Evolutionary conservation across 2,113 vertebrate genomes (phyloP).

Genomic region (Lepus europaeus): DNA sequence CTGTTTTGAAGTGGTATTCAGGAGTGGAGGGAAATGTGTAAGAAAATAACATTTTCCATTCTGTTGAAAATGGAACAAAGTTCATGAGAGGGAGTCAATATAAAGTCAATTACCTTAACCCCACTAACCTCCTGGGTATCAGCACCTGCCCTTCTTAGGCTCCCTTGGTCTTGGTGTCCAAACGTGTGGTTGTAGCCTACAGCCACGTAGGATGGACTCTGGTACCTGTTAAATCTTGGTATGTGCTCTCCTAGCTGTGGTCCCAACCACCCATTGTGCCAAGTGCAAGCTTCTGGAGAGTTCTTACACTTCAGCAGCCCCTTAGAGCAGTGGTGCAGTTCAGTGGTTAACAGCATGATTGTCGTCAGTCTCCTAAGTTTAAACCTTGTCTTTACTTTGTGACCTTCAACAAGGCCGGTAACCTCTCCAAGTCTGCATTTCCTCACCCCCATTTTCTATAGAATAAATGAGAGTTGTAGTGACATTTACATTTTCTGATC

Average conservation of each 20-base stretch:
- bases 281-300: neutral
- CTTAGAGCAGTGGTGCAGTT: neutral
- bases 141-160: neutral
- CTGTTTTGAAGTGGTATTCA: conserved; percentile 17
- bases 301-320: neutral
- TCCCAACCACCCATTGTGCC: neutral
- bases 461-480: conserved; percentile 36
- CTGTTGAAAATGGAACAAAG: neutral
- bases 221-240: neutral
- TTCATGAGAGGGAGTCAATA: neutral
- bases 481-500: conserved; percentile 52
- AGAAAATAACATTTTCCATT: conserved; percentile 44
- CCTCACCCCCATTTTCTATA: conserved; percentile 6
- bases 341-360: neutral
- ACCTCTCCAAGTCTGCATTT: neutral
- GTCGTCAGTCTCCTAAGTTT: neutral
- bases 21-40: neutral
- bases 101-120: neutral
- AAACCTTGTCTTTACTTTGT: neutral
- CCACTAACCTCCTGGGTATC: neutral
- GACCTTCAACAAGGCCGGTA: neutral
- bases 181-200: neutral
- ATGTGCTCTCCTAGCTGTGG: neutral
- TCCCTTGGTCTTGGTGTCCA: neutral
- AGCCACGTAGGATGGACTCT: neutral